Evolutionary conservation across 2,888 invertebrate genomes (phyloP).

Genomic region (Thymelicus lineola): DNA sequence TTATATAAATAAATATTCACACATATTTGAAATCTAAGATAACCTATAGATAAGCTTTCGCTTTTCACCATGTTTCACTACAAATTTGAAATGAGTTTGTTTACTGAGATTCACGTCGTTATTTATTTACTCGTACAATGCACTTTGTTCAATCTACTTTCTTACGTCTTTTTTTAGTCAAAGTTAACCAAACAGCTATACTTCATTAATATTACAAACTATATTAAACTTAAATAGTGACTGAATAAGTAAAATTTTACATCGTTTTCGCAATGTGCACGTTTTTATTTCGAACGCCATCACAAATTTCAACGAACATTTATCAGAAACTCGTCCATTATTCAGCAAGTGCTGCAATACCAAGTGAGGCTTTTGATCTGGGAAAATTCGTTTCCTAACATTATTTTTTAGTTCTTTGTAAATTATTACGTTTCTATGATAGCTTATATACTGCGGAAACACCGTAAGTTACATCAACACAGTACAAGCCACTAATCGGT

Average conservation of each 20-base stretch:
- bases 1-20: no score
- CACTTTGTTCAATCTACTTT: no score
- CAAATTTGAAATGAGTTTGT: no score
- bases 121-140: no score
- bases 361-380: slow-evolving; percentile 36
- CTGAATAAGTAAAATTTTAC: slow-evolving; percentile 6
- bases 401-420: slow-evolving; percentile 31
- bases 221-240: not conserved
- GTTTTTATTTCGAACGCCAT: slow-evolving; percentile 21
- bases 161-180: no score
- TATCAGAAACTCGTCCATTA: slow-evolving; percentile 37
- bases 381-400: slow-evolving; percentile 30
- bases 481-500: no score
- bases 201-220: not conserved
- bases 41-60: no score
- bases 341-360: slow-evolving; percentile 33
- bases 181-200: no score
- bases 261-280: slow-evolving; percentile 10
- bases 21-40: no score
- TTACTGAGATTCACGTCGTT: no score
- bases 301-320: slow-evolving; percentile 33
- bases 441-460: not conserved
- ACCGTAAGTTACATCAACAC: no score
- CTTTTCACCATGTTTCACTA: no score
- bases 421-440: slow-evolving; percentile 32